These are phyloP conservation scores for Branchinecta lynchi DNA, from an alignment of 1,140 invertebrate species.

Conservation along the genomic window DNA sequence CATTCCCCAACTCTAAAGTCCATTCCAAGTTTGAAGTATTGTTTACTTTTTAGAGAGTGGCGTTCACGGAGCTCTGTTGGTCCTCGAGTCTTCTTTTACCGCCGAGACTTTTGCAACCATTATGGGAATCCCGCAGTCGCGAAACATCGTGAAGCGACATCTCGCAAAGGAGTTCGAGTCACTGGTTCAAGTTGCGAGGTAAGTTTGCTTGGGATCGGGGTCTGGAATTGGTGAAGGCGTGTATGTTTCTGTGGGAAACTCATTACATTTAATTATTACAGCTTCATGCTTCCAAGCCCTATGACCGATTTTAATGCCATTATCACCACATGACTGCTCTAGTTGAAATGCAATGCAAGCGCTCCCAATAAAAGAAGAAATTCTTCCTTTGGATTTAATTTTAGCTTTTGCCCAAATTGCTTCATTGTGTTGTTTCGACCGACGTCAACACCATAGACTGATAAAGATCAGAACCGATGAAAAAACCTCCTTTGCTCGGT, in stretches of 20 bases:
- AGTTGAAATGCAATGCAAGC: no score
- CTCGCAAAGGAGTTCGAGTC: slow-evolving; percentile 74
- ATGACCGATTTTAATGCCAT: neutral
- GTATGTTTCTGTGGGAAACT: neutral
- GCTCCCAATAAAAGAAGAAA: no score
- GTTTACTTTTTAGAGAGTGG: slow-evolving; percentile 53
- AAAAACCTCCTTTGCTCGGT: no score
- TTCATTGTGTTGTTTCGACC: no score
- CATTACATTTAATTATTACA: neutral
- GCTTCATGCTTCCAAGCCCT: neutral
- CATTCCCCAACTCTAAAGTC: neutral
- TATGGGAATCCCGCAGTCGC: slow-evolving; percentile 75
- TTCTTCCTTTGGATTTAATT: no score
- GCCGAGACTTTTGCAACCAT: slow-evolving; percentile 86
- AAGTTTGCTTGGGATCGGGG: slow-evolving; percentile 29
- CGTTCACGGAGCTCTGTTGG: slow-evolving; percentile 79
- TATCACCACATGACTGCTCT: no score
- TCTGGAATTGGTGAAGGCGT: neutral
- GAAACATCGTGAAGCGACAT: slow-evolving; percentile 81
- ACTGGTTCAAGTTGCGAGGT: slow-evolving; percentile 79
- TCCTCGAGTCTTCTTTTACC: slow-evolving; percentile 71
- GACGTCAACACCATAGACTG: no score
- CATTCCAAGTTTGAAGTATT: slow-evolving; percentile 2
- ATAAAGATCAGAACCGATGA: no score
- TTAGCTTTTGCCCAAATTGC: no score